Conservation (phyloP, 2,113 vertebrate genomes). For the Aepyceros melampus region DNA sequence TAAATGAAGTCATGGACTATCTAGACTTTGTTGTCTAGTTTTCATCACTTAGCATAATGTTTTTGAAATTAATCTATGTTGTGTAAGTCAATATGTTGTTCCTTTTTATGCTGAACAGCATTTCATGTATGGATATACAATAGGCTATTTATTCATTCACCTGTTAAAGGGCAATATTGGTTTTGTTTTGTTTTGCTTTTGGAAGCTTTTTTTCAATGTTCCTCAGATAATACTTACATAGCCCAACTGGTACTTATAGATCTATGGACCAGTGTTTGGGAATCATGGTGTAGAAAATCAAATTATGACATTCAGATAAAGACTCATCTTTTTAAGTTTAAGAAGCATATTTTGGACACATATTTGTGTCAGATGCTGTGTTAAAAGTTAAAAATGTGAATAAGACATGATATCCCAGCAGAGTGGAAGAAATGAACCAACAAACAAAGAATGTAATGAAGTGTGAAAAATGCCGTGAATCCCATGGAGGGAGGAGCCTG, state of each 20-base stretch:
- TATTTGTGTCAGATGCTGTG: background rate
- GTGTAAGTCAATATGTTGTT: background rate
- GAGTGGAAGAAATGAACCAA: background rate
- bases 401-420: background rate
- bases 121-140: background rate
- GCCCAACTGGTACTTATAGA: background rate
- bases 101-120: background rate
- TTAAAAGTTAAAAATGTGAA: background rate
- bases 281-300: background rate
- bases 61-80: background rate
- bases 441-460: background rate
- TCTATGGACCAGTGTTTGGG: background rate
- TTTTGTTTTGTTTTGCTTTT: background rate
- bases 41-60: background rate
- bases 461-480: background rate
- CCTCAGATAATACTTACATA: background rate
- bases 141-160: background rate
- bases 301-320: background rate
- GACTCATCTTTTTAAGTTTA: background rate
- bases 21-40: background rate
- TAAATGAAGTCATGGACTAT: background rate
- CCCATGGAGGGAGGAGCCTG: too few species aligned
- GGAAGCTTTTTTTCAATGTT: background rate
- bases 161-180: background rate
- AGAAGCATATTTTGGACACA: background rate